These are phyloP conservation scores for Phrynocephalus vlangalii DNA, from an alignment of 2,797 vertebrate species.

Conservation along the genomic window DNA sequence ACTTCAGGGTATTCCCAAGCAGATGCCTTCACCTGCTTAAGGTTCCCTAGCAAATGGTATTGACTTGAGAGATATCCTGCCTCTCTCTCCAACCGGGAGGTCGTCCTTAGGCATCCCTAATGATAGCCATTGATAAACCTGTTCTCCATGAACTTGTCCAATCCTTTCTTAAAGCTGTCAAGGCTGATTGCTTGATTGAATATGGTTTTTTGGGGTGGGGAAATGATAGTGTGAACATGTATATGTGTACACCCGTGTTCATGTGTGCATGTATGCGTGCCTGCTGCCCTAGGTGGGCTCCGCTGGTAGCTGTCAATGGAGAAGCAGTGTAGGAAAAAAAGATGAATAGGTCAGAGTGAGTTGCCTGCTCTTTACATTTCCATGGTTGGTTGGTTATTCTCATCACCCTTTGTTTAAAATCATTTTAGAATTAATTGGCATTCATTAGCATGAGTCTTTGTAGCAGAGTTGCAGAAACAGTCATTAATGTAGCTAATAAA, in stretches of 20 bases:
- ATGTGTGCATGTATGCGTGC: slow-evolving; percentile 57
- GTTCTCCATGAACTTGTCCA: too few relatives aligned
- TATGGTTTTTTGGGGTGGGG: neutral
- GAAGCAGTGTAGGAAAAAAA: slow-evolving; percentile 69
- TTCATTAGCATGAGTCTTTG: slow-evolving; percentile 86
- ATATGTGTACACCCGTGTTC: too few relatives aligned
- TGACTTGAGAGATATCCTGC: too few relatives aligned
- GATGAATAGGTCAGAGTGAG: slow-evolving; percentile 81
- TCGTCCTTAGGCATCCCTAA: too few relatives aligned
- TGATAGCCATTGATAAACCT: too few relatives aligned
- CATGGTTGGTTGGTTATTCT: slow-evolving; percentile 86
- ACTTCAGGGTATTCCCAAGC: too few relatives aligned
- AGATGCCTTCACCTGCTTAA: too few relatives aligned
- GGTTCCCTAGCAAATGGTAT: too few relatives aligned
- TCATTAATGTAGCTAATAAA: slow-evolving; percentile 88
- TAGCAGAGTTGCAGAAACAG: slow-evolving; percentile 84
- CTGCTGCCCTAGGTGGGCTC: slow-evolving; percentile 56
- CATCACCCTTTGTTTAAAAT: slow-evolving; percentile 89
- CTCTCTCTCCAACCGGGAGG: too few relatives aligned
- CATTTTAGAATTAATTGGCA: slow-evolving; percentile 87
- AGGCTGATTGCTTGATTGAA: neutral
- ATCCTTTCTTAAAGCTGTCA: too few relatives aligned
- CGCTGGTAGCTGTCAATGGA: slow-evolving; percentile 75
- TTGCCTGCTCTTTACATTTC: slow-evolving; percentile 79
- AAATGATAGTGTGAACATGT: neutral